A percentile compares a stretch with the other conserved stretches of the same genome.
Evolutionary conservation across 2,113 vertebrate genomes (phyloP).

Genomic region (Macheiramphus alcinus): DNA sequence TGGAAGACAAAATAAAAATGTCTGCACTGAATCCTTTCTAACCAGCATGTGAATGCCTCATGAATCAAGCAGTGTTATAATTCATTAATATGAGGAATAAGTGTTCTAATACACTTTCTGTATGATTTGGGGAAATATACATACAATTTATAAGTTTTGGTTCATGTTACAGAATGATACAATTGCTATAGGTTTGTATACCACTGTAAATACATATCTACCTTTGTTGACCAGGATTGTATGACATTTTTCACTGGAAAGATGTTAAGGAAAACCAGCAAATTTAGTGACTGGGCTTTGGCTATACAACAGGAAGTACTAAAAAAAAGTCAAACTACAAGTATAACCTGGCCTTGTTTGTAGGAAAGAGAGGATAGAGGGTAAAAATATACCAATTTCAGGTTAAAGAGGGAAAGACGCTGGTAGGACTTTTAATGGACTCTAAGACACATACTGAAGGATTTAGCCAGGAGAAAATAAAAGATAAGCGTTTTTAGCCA

Average conservation of each 20-base stretch:
- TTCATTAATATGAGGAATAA: neutral
- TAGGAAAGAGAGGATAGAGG: neutral
- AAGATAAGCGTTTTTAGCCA: neutral
- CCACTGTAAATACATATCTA: neutral
- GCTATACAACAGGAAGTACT: neutral
- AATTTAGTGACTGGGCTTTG: neutral
- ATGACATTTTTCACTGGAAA: neutral
- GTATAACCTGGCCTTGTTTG: neutral
- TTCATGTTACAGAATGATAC: neutral
- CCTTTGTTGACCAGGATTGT: neutral
- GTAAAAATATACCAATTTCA: neutral
- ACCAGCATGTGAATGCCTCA: neutral
- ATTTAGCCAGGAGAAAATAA: neutral
- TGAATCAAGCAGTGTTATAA: neutral
- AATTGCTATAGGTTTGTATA: neutral
- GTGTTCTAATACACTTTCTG: neutral
- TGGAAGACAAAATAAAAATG: neutral
- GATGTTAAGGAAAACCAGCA: neutral
- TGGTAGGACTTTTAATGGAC: neutral
- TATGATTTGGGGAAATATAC: neutral
- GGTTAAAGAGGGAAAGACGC: neutral
- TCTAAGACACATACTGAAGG: neutral
- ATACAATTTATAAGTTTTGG: neutral
- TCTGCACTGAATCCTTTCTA: neutral
- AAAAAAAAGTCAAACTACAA: neutral